A percentile compares a stretch with the other conserved stretches of the same genome.
Evolutionary conservation across 2,888 invertebrate genomes (phyloP).

Genomic region (Rutpela maculata): DNA sequence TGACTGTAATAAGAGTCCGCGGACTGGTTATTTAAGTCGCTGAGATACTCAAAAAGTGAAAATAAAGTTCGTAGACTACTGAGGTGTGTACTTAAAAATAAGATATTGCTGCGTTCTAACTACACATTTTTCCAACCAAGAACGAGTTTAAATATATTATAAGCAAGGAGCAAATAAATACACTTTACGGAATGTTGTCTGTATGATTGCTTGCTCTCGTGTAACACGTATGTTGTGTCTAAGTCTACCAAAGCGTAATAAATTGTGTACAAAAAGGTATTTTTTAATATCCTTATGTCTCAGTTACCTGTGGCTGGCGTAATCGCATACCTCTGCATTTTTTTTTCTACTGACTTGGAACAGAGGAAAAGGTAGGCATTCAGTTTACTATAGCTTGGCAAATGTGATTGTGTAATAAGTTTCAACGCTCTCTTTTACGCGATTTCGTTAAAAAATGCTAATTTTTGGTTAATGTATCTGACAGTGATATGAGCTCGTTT

Average conservation of each 20-base stretch:
- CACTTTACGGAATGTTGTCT: background rate
- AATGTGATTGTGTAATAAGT: no score
- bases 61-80: conserved; percentile 18
- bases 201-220: background rate
- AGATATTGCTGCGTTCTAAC: background rate
- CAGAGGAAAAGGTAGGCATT: no score
- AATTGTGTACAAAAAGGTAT: background rate
- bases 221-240: conserved; percentile 7
- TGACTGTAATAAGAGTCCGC: background rate
- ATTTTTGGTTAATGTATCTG: no score
- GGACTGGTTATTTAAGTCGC: conserved; percentile 4
- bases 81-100: conserved; percentile 21
- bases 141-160: conserved; percentile 8
- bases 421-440: no score
- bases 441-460: no score
- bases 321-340: background rate
- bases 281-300: background rate
- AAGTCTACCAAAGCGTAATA: background rate
- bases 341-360: no score
- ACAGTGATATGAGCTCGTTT: no score
- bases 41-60: conserved; percentile 5
- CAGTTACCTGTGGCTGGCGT: background rate
- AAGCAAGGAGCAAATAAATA: conserved; percentile 12
- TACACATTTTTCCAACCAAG: conserved; percentile 12
- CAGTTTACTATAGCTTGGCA: no score